Evolutionary conservation across 1,140 invertebrate genomes (phyloP).

Genomic region (Pinna nobilis): DNA sequence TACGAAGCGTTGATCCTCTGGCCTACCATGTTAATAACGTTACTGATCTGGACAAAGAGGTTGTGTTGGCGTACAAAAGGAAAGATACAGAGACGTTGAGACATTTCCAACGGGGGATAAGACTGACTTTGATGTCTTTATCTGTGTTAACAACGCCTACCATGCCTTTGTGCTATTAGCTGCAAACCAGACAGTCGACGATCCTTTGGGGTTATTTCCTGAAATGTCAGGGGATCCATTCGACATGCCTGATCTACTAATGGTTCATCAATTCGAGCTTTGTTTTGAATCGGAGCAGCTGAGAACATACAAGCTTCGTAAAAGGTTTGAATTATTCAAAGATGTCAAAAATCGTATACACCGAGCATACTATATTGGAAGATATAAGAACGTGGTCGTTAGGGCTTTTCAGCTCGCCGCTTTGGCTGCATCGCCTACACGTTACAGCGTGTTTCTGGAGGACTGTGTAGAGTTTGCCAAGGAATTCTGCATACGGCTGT

Average conservation of each 20-base stretch:
- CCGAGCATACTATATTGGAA: constrained; percentile 30
- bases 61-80: constrained; percentile 26
- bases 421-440: constrained; percentile 33
- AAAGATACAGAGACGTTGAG: constrained; percentile 12
- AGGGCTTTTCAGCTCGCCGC: constrained; percentile 32
- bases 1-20: constrained; percentile 33
- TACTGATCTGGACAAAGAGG: constrained; percentile 22
- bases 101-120: neutral
- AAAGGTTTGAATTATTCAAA: constrained; percentile 6
- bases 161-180: constrained; percentile 42
- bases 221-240: constrained; percentile 27
- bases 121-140: constrained; percentile 35
- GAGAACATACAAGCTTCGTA: constrained; percentile 33
- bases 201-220: neutral
- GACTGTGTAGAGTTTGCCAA: constrained; percentile 45
- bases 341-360: constrained; percentile 28
- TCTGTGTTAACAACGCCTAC: constrained; percentile 41
- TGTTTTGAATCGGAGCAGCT: constrained; percentile 32
- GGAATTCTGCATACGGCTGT: constrained; percentile 30
- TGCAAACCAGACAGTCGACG: neutral
- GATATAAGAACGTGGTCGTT: constrained; percentile 10
- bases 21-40: constrained; percentile 40
- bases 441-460: constrained; percentile 36
- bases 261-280: constrained; percentile 23
- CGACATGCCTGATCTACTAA: neutral